A percentile compares a stretch with the other conserved stretches of the same genome.
These are phyloP conservation scores for Herpetotheres cachinnans DNA, from an alignment of 2,113 vertebrate species.

Conservation along the genomic window DNA sequence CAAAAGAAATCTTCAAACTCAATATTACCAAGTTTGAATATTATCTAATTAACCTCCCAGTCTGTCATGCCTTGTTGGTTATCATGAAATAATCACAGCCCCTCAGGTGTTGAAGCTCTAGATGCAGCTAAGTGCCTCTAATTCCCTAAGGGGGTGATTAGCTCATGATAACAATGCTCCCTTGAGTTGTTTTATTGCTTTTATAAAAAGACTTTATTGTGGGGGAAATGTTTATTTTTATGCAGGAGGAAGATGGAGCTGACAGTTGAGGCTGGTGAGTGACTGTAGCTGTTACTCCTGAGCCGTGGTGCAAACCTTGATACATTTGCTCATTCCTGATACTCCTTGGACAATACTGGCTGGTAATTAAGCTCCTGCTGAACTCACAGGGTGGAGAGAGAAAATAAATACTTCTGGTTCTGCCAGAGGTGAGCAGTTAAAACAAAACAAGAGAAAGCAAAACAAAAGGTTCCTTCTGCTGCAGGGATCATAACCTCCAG, in stretches of 20 bases:
- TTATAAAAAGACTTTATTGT: slow-evolving; percentile 77
- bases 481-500: neutral
- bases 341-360: slow-evolving; percentile 28
- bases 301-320: slow-evolving; percentile 7
- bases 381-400: neutral
- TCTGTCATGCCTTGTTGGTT: slow-evolving; percentile 71
- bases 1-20: slow-evolving; percentile 72
- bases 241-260: slow-evolving; percentile 68
- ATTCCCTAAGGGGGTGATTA: slow-evolving; percentile 80
- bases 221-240: slow-evolving; percentile 78
- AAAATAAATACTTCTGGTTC: slow-evolving; percentile 58
- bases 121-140: slow-evolving; percentile 72
- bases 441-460: slow-evolving; percentile 19
- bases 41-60: slow-evolving; percentile 78
- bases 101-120: slow-evolving; percentile 70
- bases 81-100: slow-evolving; percentile 73
- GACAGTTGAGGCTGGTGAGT: slow-evolving; percentile 71
- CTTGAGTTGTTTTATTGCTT: slow-evolving; percentile 77
- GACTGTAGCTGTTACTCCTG: slow-evolving; percentile 63
- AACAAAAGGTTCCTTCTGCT: neutral
- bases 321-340: slow-evolving; percentile 56
- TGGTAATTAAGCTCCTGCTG: slow-evolving; percentile 52
- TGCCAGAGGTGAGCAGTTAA: slow-evolving; percentile 46
- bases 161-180: slow-evolving; percentile 74
- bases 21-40: slow-evolving; percentile 71